Evolutionary conservation across 2,113 vertebrate genomes (phyloP).

Genomic region (Pipra filicauda): DNA sequence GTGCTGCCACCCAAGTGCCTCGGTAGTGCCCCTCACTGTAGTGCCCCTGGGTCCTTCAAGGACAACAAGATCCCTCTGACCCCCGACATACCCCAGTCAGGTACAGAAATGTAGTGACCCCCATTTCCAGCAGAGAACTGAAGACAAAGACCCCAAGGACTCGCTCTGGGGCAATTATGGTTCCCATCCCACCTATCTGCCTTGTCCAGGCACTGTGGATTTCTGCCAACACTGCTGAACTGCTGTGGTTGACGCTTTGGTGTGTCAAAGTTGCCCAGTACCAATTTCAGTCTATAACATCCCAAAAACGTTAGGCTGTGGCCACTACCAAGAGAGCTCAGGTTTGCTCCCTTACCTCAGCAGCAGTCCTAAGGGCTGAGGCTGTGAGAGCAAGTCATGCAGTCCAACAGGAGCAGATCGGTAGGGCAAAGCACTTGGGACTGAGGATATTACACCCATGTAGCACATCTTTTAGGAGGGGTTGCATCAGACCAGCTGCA

Average conservation of each 20-base stretch:
- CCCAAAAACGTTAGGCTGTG: not conserved
- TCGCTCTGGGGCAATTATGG: not conserved
- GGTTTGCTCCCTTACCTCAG: not conserved
- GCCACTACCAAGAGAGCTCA: not conserved
- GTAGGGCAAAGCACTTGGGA: fast-evolving
- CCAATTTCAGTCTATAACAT: not conserved
- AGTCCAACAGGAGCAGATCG: not conserved
- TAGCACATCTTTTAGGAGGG: not conserved
- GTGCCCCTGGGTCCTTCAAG: not conserved
- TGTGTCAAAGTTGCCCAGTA: not conserved
- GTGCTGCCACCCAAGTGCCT: not conserved
- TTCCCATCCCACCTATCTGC: not conserved
- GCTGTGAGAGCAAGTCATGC: not conserved
- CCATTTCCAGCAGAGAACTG: not conserved
- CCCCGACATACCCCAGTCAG: not conserved
- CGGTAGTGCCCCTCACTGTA: not conserved
- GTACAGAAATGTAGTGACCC: not conserved
- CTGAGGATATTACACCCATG: not conserved
- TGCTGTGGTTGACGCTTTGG: not conserved
- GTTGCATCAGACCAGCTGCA: not conserved
- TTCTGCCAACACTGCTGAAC: not conserved
- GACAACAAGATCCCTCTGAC: not conserved
- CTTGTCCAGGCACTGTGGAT: not conserved
- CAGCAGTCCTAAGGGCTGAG: not conserved
- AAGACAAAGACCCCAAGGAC: not conserved